Evolutionary conservation across 2,113 vertebrate species (phyloP), one percentile per base, ranked within the genome.

Genomic region (Ochotona princeps): DNA sequence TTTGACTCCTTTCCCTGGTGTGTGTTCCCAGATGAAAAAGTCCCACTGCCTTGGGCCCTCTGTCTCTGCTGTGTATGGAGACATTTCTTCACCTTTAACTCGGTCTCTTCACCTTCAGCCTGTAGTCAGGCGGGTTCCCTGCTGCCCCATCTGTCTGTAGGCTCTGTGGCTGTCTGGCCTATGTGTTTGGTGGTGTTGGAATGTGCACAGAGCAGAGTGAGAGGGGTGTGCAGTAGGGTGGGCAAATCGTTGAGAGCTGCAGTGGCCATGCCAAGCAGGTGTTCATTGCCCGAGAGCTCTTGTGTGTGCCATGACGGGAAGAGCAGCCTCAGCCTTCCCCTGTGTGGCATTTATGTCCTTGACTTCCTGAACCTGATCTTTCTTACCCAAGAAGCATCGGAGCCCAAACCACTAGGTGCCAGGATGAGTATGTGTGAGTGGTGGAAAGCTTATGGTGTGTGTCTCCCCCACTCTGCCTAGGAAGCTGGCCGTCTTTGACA

Each of bases 401-500:
- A 17, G 38, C 10, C 4, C 3, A 35, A 4, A 25, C 7, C 0
- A 44, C 25, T 11, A 20, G 2, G 32, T 25, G 28, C 20, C 5
- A 14, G 17, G 66, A 14, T 35, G 18, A 8, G 1, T 0, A 8
- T n/a, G 47, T 6, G 6, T 57, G 18, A 44, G 15, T 7, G 9
- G 3, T 30, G 5, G 17, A 38, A 47, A 18, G 72, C 89, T 94
- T 10, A 94, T 0, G 0, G 9, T 18, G 2, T 1, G 1, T 30
- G 28, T 57, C 49, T 28, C 0, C 89, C 67, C 89, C 26, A 12
- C 15, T 94, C 70, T 93, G 91, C 13, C 23, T 90, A 99, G 99
- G 98, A 99, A 99, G 90, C 98, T 99, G 89, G 98, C 99, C 0
- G 98, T 98, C 95, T 99, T 99, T 93, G 99, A 99, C 95, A 98